Evolutionary conservation across 2,113 vertebrate species (phyloP).

Genomic region (Pitta sordida): DNA sequence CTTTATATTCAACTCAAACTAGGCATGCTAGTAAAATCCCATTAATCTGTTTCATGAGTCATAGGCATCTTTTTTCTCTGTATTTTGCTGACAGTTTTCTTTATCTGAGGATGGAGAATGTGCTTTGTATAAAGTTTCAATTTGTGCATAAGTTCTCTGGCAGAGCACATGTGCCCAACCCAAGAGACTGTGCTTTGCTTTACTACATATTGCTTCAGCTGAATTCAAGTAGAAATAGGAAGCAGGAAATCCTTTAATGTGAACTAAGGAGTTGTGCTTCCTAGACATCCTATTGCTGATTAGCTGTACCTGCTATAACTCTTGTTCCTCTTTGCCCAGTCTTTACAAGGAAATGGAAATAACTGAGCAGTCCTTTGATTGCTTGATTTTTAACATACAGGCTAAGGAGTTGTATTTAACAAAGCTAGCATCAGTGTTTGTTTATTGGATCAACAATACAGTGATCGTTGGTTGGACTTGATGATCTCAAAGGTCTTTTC

Average conservation of each 20-base stretch:
- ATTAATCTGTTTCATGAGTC: conserved; percentile 47
- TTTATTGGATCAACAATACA: background rate
- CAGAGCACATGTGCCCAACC: background rate
- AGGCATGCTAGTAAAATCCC: background rate
- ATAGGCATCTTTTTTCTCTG: conserved; percentile 31
- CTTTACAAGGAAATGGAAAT: background rate
- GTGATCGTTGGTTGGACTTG: too few species aligned
- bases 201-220: background rate
- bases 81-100: background rate
- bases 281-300: background rate
- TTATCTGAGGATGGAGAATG: conserved; percentile 27
- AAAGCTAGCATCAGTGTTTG: background rate
- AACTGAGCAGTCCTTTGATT: background rate
- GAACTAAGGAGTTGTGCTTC: background rate
- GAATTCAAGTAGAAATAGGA: background rate
- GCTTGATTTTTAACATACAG: background rate
- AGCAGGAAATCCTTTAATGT: background rate
- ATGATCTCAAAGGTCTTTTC: too few species aligned
- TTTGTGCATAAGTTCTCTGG: background rate
- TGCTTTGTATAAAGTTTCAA: conserved; percentile 10
- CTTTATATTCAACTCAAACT: conserved; percentile 6
- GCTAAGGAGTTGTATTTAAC: background rate
- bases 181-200: background rate
- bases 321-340: background rate
- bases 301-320: background rate